Conservation (phyloP, 92 coral and sea anemone species). For the Epizoanthus rinbou region DNA sequence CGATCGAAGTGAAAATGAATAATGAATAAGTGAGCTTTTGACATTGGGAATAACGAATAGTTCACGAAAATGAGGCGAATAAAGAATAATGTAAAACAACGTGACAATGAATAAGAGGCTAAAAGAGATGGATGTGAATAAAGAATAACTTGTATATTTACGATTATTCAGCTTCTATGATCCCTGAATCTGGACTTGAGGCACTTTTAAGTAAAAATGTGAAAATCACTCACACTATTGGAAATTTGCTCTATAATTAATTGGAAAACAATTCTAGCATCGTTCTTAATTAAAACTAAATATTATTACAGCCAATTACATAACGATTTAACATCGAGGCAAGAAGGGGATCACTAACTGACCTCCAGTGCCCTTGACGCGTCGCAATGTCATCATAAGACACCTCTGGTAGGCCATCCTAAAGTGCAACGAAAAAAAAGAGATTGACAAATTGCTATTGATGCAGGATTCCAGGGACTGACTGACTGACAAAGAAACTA, state of each 20-base stretch:
- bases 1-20: neutral
- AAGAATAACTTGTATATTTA: neutral
- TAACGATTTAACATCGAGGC: no score
- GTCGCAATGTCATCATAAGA: constrained; percentile 7
- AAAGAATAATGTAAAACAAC: no score
- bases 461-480: neutral
- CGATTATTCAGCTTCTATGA: no score
- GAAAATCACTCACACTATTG: neutral
- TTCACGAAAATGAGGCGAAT: neutral
- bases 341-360: neutral
- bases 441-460: neutral
- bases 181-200: neutral
- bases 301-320: no score
- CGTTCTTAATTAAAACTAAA: no score
- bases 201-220: no score
- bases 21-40: neutral
- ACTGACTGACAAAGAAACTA: no score
- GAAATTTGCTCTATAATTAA: no score
- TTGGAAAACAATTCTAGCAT: no score
- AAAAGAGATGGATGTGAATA: neutral
- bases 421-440: neutral
- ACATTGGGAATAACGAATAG: no score
- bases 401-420: constrained; percentile 26
- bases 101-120: neutral
- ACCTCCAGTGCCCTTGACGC: constrained; percentile 18